phyloP scores from a whole-genome alignment of 2,888 invertebrate species.

The Synergus japonicus region DNA sequence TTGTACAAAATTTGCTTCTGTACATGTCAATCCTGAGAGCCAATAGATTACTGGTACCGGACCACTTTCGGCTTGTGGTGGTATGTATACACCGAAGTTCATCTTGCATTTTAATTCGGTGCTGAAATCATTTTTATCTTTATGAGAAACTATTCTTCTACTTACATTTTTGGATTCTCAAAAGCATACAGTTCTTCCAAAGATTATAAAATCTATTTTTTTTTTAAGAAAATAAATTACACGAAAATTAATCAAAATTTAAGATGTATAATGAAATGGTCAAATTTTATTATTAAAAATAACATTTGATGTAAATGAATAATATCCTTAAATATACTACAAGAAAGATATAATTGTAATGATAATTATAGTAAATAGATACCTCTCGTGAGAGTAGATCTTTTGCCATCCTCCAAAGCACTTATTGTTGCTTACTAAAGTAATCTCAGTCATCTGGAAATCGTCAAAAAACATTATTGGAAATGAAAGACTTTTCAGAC shows the following conservation, averaged over 20 bases:
- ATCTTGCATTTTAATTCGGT: slow-evolving; percentile 90
- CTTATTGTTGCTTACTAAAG: slow-evolving; percentile 84
- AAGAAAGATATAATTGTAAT: slow-evolving; percentile 27
- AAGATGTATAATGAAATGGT: no score
- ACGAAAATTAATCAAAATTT: no score
- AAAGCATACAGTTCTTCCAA: not conserved
- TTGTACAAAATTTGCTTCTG: slow-evolving; percentile 95
- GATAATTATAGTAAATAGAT: slow-evolving; percentile 48
- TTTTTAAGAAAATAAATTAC: no score
- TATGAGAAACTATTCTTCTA: not conserved
- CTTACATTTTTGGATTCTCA: not conserved
- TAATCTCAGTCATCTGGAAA: slow-evolving; percentile 79
- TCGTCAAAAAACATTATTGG: slow-evolving; percentile 66
- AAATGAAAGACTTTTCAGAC: not conserved
- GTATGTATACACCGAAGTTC: slow-evolving; percentile 95
- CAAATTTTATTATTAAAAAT: not conserved
- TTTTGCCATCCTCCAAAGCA: slow-evolving; percentile 92
- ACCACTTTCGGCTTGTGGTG: slow-evolving; percentile 84
- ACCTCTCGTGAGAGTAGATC: slow-evolving; percentile 89
- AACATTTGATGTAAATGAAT: slow-evolving; percentile 3
- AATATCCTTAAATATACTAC: slow-evolving; percentile 18
- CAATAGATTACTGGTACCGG: slow-evolving; percentile 92
- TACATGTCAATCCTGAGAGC: slow-evolving; percentile 95
- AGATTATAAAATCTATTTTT: not conserved
- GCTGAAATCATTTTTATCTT: slow-evolving; percentile 75